These are phyloP conservation scores for Scelioninae gen. 1 DNA, from an alignment of 2,888 invertebrate genomes.

Conservation along the genomic window DNA sequence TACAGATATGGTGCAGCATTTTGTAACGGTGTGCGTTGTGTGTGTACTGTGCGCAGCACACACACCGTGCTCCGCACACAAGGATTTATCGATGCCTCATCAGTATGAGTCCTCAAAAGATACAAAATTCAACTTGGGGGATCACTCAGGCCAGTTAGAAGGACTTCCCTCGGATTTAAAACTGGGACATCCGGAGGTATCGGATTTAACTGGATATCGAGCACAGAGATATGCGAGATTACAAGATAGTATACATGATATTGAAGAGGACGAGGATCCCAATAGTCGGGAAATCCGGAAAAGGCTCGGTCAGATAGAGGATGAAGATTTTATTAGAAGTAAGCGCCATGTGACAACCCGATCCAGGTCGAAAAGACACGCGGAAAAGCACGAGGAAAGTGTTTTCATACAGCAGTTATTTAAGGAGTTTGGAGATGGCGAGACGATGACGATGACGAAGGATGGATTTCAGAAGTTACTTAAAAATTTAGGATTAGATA, in stretches of 20 bases:
- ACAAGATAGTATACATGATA: not conserved
- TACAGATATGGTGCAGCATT: slow-evolving; percentile 86
- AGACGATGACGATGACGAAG: slow-evolving; percentile 87
- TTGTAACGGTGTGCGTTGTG: slow-evolving; percentile 93
- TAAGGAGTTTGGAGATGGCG: slow-evolving; percentile 87
- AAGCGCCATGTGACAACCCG: not conserved
- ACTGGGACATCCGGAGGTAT: slow-evolving; percentile 73
- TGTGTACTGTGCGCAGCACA: slow-evolving; percentile 92
- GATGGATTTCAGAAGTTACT: slow-evolving; percentile 89
- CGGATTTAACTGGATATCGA: not conserved
- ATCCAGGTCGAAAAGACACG: slow-evolving; percentile 73
- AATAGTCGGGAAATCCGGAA: slow-evolving; percentile 73
- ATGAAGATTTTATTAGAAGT: slow-evolving; percentile 26
- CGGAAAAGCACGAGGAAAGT: slow-evolving; percentile 84
- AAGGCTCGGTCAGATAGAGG: slow-evolving; percentile 74
- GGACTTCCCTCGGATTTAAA: slow-evolving; percentile 63
- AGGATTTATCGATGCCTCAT: slow-evolving; percentile 82
- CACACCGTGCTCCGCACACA: slow-evolving; percentile 90
- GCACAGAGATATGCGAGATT: not conserved
- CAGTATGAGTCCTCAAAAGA: slow-evolving; percentile 28
- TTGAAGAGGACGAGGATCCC: not conserved
- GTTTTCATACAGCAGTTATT: slow-evolving; percentile 89
- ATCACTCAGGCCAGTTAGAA: slow-evolving; percentile 69
- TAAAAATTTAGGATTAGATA: slow-evolving; percentile 86
- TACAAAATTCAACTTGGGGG: slow-evolving; percentile 52